A percentile compares a stretch with the other conserved stretches of the same genome.
Conservation (phyloP, 1,140 invertebrate genomes). For the Drosophila lacertosa region DNA sequence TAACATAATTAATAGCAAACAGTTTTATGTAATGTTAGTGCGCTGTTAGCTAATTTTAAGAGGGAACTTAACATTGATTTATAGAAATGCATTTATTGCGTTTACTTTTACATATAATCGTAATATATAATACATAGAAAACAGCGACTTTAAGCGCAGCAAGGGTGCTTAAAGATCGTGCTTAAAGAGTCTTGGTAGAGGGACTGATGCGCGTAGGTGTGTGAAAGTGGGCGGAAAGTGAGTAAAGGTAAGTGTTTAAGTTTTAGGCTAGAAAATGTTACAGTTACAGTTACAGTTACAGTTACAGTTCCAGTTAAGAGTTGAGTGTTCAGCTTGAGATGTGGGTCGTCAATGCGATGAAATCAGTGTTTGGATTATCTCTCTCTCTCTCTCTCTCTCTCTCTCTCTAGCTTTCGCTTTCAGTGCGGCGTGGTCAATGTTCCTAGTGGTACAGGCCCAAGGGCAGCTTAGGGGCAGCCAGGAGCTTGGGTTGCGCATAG, state of each 20-base stretch:
- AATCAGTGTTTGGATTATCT: slow-evolving; percentile 70
- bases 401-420: not conserved
- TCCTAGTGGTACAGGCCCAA: slow-evolving; percentile 61
- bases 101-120: slow-evolving; percentile 65
- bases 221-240: slow-evolving; percentile 20
- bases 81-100: slow-evolving; percentile 76
- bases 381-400: slow-evolving; percentile 36
- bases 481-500: slow-evolving; percentile 68
- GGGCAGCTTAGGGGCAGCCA: slow-evolving; percentile 60
- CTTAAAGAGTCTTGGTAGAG: slow-evolving; percentile 44
- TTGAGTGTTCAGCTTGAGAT: slow-evolving; percentile 50
- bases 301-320: slow-evolving; percentile 27
- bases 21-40: not conserved
- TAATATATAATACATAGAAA: slow-evolving; percentile 59
- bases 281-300: slow-evolving; percentile 26
- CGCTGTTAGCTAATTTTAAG: not conserved
- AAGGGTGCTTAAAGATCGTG: slow-evolving; percentile 26
- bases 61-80: slow-evolving; percentile 34
- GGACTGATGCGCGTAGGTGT: slow-evolving; percentile 28
- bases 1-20: no score
- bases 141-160: slow-evolving; percentile 9
- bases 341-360: slow-evolving; percentile 75
- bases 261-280: slow-evolving; percentile 10
- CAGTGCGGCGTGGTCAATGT: not conserved
- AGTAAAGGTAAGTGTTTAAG: slow-evolving; percentile 20